phyloP scores from a whole-genome alignment of 2,113 vertebrate species.

The Ciconia boyciana region DNA sequence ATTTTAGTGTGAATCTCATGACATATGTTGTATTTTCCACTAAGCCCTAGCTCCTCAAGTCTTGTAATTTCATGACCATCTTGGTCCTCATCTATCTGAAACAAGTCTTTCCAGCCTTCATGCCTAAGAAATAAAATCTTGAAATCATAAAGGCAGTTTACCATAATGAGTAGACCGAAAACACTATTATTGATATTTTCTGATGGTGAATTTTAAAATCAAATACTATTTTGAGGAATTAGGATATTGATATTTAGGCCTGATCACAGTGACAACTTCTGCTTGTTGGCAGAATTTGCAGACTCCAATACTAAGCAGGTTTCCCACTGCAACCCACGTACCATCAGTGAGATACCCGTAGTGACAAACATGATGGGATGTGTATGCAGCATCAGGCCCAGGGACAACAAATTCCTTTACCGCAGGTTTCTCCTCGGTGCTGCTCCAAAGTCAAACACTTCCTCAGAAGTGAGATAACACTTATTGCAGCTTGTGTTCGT shows the following conservation, averaged over 20 bases:
- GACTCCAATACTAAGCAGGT: not conserved
- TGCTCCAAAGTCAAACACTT: not conserved
- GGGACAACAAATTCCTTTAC: not conserved
- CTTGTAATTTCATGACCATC: not conserved
- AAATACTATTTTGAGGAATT: not conserved
- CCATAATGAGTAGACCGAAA: fast-evolving
- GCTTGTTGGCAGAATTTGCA: not conserved
- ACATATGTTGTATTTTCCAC: not conserved
- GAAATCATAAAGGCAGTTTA: not conserved
- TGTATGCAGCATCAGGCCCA: not conserved
- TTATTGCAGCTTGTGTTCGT: not conserved
- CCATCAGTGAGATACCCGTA: fast-evolving
- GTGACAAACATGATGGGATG: fast-evolving
- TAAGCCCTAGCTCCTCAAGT: not conserved
- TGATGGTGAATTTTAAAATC: not conserved
- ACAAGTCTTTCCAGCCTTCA: not conserved
- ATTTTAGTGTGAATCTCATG: not conserved
- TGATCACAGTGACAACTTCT: not conserved
- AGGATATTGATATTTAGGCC: not conserved
- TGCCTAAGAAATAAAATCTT: not conserved
- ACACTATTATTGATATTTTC: not conserved
- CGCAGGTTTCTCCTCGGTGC: not conserved
- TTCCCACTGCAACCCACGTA: fast-evolving
- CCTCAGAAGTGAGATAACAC: not conserved
- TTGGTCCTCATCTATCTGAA: not conserved